phyloP scores from a whole-genome alignment of 2,797 vertebrate genomes.

The Spinibarbus caldwelli region DNA sequence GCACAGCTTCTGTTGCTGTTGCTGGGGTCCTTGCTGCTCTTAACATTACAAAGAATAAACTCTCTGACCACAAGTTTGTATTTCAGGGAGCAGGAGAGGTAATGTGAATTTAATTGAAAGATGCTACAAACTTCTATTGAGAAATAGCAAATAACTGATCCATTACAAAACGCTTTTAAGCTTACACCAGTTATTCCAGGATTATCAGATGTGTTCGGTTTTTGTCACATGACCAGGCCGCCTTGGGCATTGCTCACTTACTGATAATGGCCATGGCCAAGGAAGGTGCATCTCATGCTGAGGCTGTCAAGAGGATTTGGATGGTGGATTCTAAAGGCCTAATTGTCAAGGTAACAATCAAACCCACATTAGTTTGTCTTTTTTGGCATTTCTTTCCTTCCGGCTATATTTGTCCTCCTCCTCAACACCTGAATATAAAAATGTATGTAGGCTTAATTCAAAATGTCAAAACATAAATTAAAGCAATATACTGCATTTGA shows the following conservation, averaged over 20 bases:
- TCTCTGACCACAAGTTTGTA: conserved; percentile 92
- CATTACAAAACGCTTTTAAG: not conserved
- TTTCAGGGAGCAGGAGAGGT: conserved; percentile 99
- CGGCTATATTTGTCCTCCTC: conserved; percentile 34
- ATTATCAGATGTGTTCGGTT: not conserved
- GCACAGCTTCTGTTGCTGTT: conserved; percentile 94
- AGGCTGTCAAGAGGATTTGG: conserved; percentile 92
- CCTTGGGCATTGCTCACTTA: conserved; percentile 92
- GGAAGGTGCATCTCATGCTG: conserved; percentile 83
- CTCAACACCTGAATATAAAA: conserved; percentile 15
- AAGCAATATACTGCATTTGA: not conserved
- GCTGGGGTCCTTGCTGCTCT: conserved; percentile 91
- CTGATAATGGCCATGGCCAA: conserved; percentile 96
- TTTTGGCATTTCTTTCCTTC: conserved; percentile 4
- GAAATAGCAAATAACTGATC: not conserved
- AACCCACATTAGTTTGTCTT: conserved; percentile 1
- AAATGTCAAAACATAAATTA: conserved; percentile 29
- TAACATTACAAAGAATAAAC: conserved; percentile 91
- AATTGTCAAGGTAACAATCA: conserved; percentile 88
- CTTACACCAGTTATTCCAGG: not conserved
- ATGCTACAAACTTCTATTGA: not conserved
- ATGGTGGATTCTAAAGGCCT: conserved; percentile 98
- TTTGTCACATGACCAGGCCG: conserved; percentile 80
- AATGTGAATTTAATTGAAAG: not conserved
- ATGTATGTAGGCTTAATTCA: conserved; percentile 27